Conservation (phyloP, 2,113 vertebrate genomes). For the Vulpes vulpes region DNA sequence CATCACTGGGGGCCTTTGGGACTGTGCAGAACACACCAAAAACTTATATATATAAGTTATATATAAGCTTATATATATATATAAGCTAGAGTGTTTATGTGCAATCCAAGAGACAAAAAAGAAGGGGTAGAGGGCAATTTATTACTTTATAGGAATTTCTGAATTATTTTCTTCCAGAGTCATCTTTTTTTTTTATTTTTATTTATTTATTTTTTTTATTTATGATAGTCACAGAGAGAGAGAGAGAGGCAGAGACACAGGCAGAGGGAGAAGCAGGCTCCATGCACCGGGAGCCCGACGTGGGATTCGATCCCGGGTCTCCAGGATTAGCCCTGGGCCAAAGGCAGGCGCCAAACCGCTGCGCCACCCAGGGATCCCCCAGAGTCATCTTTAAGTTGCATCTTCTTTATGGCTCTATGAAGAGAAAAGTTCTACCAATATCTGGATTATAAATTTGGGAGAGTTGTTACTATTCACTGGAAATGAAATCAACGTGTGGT, state of each 20-base stretch:
- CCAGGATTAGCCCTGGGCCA: too few relatives aligned
- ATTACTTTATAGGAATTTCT: neutral
- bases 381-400: neutral
- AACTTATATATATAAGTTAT: too few relatives aligned
- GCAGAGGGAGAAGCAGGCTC: too few relatives aligned
- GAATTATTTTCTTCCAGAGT: conserved; percentile 30
- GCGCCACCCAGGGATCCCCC: too few relatives aligned
- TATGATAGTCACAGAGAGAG: too few relatives aligned
- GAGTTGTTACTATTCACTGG: neutral
- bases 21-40: neutral
- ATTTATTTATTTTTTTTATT: too few relatives aligned
- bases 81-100: neutral
- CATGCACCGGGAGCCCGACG: too few relatives aligned
- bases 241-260: too few relatives aligned
- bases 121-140: neutral
- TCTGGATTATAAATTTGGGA: neutral
- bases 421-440: conserved; percentile 29
- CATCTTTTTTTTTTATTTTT: too few relatives aligned
- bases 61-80: neutral
- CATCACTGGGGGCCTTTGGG: neutral
- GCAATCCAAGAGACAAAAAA: neutral
- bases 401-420: neutral
- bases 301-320: too few relatives aligned
- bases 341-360: too few relatives aligned
- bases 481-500: neutral